Evolutionary conservation across 2,888 invertebrate species (phyloP).

Genomic region (Noctuana brunneofusca): DNA sequence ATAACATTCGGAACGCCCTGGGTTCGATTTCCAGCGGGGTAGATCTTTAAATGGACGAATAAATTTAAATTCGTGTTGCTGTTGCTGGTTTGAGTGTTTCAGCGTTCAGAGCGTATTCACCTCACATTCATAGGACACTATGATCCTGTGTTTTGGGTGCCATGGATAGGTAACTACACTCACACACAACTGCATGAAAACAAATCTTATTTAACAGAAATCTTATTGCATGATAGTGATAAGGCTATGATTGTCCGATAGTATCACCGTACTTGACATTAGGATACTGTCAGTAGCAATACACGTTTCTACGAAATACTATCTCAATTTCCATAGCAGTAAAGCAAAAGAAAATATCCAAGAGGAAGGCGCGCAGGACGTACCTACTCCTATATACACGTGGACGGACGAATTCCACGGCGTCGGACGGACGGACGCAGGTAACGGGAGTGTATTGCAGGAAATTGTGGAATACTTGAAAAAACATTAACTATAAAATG

Average conservation of each 20-base stretch:
- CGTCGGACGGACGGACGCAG: constrained; percentile 26
- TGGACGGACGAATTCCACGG: constrained; percentile 44
- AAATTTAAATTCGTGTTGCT: too few relatives aligned
- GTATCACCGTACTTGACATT: neutral
- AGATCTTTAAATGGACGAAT: too few relatives aligned
- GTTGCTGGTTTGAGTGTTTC: too few relatives aligned
- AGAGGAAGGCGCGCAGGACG: constrained; percentile 48
- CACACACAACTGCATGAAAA: too few relatives aligned
- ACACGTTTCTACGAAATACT: constrained; percentile 28
- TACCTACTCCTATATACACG: constrained; percentile 26
- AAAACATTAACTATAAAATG: constrained; percentile 21
- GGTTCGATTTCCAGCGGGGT: too few relatives aligned
- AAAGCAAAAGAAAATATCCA: constrained; percentile 45
- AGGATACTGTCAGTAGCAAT: neutral
- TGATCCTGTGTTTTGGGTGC: too few relatives aligned
- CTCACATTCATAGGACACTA: too few relatives aligned
- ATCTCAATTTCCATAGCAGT: constrained; percentile 37
- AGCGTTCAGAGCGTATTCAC: too few relatives aligned
- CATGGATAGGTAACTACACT: too few relatives aligned
- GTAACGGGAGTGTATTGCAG: constrained; percentile 29
- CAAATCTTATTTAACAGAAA: too few relatives aligned
- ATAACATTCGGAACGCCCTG: neutral
- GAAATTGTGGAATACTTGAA: constrained; percentile 31
- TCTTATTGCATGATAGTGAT: too few relatives aligned
- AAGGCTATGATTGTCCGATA: neutral